These are phyloP conservation scores for Bambusicola thoracicus DNA, from an alignment of 2,113 vertebrate species.

Conservation along the genomic window DNA sequence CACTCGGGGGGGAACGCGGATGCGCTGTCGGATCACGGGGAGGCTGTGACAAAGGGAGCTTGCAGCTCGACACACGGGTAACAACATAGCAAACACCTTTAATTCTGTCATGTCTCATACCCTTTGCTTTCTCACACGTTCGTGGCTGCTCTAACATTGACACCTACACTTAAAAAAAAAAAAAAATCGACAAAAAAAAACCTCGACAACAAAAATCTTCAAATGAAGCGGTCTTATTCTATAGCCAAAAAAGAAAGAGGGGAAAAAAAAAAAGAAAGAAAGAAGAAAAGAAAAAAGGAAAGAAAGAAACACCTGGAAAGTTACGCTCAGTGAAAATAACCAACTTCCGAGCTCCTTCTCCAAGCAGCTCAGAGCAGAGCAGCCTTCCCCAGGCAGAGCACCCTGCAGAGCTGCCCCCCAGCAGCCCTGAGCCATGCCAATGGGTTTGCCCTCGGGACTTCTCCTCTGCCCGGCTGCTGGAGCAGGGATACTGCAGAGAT, in stretches of 20 bases:
- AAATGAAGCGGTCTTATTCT: conserved; percentile 72
- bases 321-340: conserved; percentile 68
- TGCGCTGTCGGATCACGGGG: conserved; percentile 83
- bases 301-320: conserved; percentile 77
- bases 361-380: not conserved
- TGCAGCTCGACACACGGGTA: conserved; percentile 83
- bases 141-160: conserved; percentile 77
- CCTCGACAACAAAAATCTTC: conserved; percentile 23
- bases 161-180: conserved; percentile 65
- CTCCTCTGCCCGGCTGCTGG: not conserved
- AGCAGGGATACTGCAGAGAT: not conserved
- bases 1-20: conserved; percentile 79
- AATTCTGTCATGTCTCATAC: conserved; percentile 90
- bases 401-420: not conserved
- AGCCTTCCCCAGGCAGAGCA: not conserved
- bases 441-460: conserved; percentile 7
- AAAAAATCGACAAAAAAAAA: not conserved
- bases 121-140: conserved; percentile 86
- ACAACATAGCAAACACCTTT: conserved; percentile 89
- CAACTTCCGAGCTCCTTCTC: conserved; percentile 51
- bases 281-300: not conserved
- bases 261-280: not conserved
- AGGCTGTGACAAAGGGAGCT: conserved; percentile 83
- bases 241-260: not conserved
- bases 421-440: not conserved